A percentile compares a stretch with the other conserved stretches of the same genome.
Conservation (phyloP, 2,113 vertebrate species). For the Aepyceros melampus region DNA sequence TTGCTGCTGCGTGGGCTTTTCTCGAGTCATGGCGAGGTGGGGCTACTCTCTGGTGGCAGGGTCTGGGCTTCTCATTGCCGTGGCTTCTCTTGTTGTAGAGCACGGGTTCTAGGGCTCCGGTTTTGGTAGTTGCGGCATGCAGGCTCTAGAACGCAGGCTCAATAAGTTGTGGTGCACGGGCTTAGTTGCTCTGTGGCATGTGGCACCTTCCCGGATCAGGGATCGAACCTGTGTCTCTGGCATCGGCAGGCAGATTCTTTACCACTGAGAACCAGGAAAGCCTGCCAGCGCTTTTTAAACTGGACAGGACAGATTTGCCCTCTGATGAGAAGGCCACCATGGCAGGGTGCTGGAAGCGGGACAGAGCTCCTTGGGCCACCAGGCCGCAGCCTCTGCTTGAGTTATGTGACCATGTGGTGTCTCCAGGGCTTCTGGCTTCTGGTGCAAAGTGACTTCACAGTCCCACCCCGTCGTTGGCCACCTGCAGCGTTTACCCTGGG, state of each 20-base stretch:
- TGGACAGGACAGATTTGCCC: neutral
- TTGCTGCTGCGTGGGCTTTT: neutral
- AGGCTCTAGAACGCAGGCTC: neutral
- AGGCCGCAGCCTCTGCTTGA: neutral
- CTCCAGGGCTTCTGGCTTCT: neutral
- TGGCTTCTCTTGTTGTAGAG: neutral
- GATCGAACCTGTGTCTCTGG: neutral
- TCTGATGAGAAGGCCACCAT: neutral
- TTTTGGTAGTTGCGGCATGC: rapidly evolving
- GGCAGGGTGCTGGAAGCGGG: neutral
- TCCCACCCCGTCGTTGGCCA: rapidly evolving
- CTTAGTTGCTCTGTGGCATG: neutral
- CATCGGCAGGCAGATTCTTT: neutral
- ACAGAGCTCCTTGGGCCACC: neutral
- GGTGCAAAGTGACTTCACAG: neutral
- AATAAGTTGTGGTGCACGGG: rapidly evolving
- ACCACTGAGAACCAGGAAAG: neutral
- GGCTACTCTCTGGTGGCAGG: neutral
- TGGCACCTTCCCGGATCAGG: neutral
- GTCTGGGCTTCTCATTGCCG: neutral
- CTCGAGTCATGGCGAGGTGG: neutral
- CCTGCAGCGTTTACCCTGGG: rapidly evolving
- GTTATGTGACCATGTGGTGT: too few relatives aligned
- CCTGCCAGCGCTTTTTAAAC: neutral
- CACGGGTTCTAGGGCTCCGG: neutral